Evolutionary conservation across 2,797 vertebrate genomes (phyloP).

Genomic region (Paedocypris micromegethes): DNA sequence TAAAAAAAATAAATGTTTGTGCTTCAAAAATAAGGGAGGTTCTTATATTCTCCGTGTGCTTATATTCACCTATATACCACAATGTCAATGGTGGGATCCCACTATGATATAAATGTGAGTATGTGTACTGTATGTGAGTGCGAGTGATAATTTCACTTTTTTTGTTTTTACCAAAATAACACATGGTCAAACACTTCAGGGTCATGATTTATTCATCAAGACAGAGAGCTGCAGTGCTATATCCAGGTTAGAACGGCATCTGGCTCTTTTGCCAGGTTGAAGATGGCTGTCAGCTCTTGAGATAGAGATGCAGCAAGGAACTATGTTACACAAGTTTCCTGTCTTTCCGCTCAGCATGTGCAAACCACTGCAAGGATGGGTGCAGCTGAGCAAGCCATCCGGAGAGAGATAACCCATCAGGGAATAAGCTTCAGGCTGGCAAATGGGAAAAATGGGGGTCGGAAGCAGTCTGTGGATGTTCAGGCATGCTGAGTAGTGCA

Average conservation of each 20-base stretch:
- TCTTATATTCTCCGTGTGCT: no score
- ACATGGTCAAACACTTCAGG: no score
- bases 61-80: not conserved
- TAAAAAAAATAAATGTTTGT: no score
- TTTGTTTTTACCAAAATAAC: not conserved
- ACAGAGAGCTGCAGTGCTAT: not conserved
- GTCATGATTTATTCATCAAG: not conserved
- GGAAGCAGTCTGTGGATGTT: slow-evolving; percentile 33
- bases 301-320: slow-evolving; percentile 26
- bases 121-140: no score
- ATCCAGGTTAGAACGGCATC: slow-evolving; percentile 16
- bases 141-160: not conserved
- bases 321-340: not conserved
- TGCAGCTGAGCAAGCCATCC: slow-evolving; percentile 41
- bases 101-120: no score
- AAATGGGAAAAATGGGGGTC: slow-evolving; percentile 36
- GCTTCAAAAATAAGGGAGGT: no score
- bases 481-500: slow-evolving; percentile 40
- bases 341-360: slow-evolving; percentile 31
- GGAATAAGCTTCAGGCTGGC: slow-evolving; percentile 21
- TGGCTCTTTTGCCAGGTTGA: slow-evolving; percentile 15
- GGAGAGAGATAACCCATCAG: slow-evolving; percentile 34
- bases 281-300: slow-evolving; percentile 27
- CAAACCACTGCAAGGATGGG: slow-evolving; percentile 44
- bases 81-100: no score